Base-by-base conservation (phyloP, 2,888 invertebrate species). In the Lamellibrachia columna region DNA sequence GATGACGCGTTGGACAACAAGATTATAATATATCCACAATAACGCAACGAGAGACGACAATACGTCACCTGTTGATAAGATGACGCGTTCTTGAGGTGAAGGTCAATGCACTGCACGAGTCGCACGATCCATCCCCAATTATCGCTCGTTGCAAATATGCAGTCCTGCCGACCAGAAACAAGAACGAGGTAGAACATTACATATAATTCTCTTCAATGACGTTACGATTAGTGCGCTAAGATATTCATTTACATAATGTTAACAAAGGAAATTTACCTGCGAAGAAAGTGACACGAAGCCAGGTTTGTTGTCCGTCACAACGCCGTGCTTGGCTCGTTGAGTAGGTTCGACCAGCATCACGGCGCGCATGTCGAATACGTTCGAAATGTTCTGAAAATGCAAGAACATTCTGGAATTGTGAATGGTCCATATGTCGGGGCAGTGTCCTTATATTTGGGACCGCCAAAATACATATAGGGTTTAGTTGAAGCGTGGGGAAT, bases 61-160 rank as follows among this genome's bases (percentile, higher is more conserved):
- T 6, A 91, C 53, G 53, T 92, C 40, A 94, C 94, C 94, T 94
- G 94, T 92, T 94, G 94, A 53, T 94, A 94, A 53, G 92, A 93
- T 7, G 94, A 60, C n/a, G 93, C 94, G 90, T 94, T 94, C 53
- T 93, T 94, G n/a, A 94, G 93, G 92, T 94, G 94, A 4, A 94
- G 91, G 92, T 93, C 93, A 4, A 93, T 92, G 90, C 94, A 94
- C 53, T 92, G 92, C n/a, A 94, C 93, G 28, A 94, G 92, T 53
- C 92, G 94, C 8, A 93, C 90, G 9, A 94, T 92, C 94, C 94
- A 94, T 53, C 93, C 93, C 94, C 94, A 94, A 90, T 94, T 94
- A 92, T 94, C 94, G 52, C 93, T 58, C 52, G 93, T 92, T 53
- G 93, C 94, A 60, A 93, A 94, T 8, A 94, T 93, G 92, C 94